Percentiles rank a stretch among this genome's conserved stretches.
These are phyloP conservation scores for Plutomurus gul DNA, from an alignment of 1,140 invertebrate species.

Conservation along the genomic window DNA sequence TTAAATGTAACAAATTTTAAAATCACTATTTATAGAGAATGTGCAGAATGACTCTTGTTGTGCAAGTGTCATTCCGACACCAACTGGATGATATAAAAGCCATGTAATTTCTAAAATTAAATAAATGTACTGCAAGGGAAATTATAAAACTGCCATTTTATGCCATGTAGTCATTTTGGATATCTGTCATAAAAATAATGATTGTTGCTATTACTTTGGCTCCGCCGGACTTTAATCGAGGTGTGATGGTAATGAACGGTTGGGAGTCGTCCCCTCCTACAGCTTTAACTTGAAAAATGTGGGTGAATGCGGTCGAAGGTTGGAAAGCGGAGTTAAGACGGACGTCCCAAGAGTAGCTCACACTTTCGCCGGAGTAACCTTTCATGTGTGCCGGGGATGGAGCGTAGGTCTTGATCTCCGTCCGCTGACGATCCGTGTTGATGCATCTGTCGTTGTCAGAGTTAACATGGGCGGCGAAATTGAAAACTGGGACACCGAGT, in stretches of 20 bases:
- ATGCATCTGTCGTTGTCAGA: constrained; percentile 43
- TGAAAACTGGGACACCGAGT: constrained; percentile 30
- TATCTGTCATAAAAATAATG: no score
- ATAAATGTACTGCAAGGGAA: no score
- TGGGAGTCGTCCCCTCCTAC: constrained; percentile 14
- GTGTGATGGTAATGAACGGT: constrained; percentile 42
- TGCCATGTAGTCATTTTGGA: no score
- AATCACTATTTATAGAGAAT: no score
- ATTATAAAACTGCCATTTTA: no score
- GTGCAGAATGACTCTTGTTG: no score
- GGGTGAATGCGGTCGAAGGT: constrained; percentile 35
- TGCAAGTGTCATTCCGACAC: no score
- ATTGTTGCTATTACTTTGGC: background rate
- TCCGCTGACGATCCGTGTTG: constrained; percentile 40
- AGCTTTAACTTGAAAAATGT: constrained; percentile 45
- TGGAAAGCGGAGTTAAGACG: constrained; percentile 41
- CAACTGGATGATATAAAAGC: no score
- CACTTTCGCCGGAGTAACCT: constrained; percentile 12
- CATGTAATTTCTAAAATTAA: no score
- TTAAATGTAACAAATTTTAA: background rate
- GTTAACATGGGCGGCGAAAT: constrained; percentile 34
- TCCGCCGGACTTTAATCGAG: background rate
- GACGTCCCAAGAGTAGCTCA: constrained; percentile 45
- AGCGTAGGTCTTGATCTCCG: constrained; percentile 40
- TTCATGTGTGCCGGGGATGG: background rate